These are phyloP conservation scores for Philereme transversata DNA, from an alignment of 2,888 invertebrate species.

Conservation along the genomic window DNA sequence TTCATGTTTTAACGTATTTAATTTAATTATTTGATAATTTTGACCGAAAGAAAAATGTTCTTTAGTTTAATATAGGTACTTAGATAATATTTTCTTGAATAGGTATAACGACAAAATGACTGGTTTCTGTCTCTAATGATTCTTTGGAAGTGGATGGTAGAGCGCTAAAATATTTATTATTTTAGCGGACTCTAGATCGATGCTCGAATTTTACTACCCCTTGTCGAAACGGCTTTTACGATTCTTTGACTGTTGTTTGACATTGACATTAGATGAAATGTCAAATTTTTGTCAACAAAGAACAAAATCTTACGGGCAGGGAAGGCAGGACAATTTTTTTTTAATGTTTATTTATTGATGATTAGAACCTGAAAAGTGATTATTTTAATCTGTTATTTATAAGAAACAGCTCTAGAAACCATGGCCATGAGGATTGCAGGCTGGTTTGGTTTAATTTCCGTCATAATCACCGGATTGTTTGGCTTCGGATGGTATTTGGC, in stretches of 20 bases:
- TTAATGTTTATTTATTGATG: conserved; percentile 11
- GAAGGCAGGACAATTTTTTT: conserved; percentile 1
- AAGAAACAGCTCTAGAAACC: conserved; percentile 20
- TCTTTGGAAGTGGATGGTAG: too few relatives aligned
- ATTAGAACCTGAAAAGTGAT: not conserved
- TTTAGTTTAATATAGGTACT: too few relatives aligned
- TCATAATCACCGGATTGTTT: conserved; percentile 69
- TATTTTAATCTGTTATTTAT: not conserved
- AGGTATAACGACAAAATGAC: too few relatives aligned
- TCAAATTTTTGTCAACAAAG: conserved; percentile 27
- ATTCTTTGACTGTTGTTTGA: not conserved
- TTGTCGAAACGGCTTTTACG: not conserved
- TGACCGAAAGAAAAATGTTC: too few relatives aligned
- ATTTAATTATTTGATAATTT: too few relatives aligned
- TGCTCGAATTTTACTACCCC: too few relatives aligned
- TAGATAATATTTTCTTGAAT: too few relatives aligned
- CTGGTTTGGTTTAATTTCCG: conserved; percentile 73
- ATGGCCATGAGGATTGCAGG: conserved; percentile 63
- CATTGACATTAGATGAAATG: not conserved
- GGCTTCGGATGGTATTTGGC: conserved; percentile 72
- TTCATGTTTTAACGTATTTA: too few relatives aligned
- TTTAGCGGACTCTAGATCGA: too few relatives aligned
- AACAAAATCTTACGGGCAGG: not conserved
- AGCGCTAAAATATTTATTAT: too few relatives aligned
- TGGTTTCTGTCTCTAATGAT: too few relatives aligned